Base-by-base conservation (phyloP, 2,888 invertebrate genomes). In the Meghimatium bilineatum region DNA sequence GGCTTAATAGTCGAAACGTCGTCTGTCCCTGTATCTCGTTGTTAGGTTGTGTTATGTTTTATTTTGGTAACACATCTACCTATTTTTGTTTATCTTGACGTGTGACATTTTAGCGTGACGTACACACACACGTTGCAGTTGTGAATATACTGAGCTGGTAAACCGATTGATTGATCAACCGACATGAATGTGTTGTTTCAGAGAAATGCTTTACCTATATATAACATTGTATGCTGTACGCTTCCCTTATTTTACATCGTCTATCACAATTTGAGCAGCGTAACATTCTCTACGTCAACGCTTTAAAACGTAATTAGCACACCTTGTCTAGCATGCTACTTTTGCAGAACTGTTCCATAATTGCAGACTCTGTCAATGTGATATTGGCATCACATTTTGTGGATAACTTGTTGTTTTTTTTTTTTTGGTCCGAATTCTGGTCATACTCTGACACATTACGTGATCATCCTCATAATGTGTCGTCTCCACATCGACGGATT, bases 381-480 rank as follows among this genome's bases (percentile, higher is more conserved):
- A 44, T 72, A 44, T 29, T 44, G 49, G 10, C 10, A 49, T 44
- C 49, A 29, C n/a, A 49, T 14, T 44, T 72, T 44, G 3, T 26
- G n/a, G 3, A 49, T 44, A 72, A 49, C 44, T n/a, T 44, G 44
- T 49, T 6, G 49, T n/a, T n/a, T n/a, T n/a, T n/a, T n/a, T n/a
- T n/a, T n/a, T n/a, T n/a, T n/a, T n/a, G n/a, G n/a, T n/a, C n/a
- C n/a, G n/a, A 12, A 72, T 72, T 44, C 72, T 72, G 49, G n/a
- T 29, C 72, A 72, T 72, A 44, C 72, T 49, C 44, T 29, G n/a
- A 20, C 49, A 72, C 44, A 72, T 72, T 72, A 49, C 72, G n/a
- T 72, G 72, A 72, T 34, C 34, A 20, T 23, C 12, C 67, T 23
- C 10, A 34, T n/a, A n/a, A n/a, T n/a, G n/a, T n/a, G n/a, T n/a